Evolutionary conservation across 2,797 vertebrate species (phyloP), one percentile per base, ranked within the genome.

Genomic region (Salarias fasciatus): DNA sequence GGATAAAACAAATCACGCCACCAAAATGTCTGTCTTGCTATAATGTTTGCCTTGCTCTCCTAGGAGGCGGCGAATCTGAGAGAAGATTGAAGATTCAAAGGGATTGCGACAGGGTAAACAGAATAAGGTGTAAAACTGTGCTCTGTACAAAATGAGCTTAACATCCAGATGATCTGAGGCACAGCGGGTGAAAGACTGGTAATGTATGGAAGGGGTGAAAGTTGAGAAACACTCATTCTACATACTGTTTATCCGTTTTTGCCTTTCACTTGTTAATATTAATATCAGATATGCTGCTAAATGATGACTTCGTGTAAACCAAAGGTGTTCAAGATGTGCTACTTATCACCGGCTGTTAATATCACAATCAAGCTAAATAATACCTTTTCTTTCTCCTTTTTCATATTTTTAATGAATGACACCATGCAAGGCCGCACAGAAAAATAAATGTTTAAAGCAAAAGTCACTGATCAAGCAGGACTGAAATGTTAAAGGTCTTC

Each of bases 1-100:
- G 79, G 83, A 91, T 83, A 82, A 86, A 85, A 88, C 74, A 86
- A 86, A 89, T 85, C 66, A 56, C 49, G 54, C 58, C n/a, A 64
- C 72, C 69, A 78, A 82, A 82, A 80, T 68, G 68, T 78, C 75
- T 72, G 65, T 69, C 75, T 82, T 8, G 37, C 70, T 66, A 31
- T 53, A 75, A 70, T 85, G 83, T 80, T 85, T 72, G 67, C 62
- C 75, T 79, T 62, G 9, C 54, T 76, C 81, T 86, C 80, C 60
- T 37, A 79, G 67, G 69, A 84, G 80, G 72, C 58, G 59, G 72
- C 60, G 75, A 63, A 79, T 80, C 72, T 83, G 53, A 1, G 48
- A 68, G 54, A 69, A 79, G 75, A 87, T 80, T 77, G 79, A 54
- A 47, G 71, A 77, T 77, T 74, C 59, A 70, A 69, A 69, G 60